Percentiles rank a stretch among this genome's conserved stretches.
Conservation (phyloP, 2,113 vertebrate species). For the Coregonus clupeaformis region DNA sequence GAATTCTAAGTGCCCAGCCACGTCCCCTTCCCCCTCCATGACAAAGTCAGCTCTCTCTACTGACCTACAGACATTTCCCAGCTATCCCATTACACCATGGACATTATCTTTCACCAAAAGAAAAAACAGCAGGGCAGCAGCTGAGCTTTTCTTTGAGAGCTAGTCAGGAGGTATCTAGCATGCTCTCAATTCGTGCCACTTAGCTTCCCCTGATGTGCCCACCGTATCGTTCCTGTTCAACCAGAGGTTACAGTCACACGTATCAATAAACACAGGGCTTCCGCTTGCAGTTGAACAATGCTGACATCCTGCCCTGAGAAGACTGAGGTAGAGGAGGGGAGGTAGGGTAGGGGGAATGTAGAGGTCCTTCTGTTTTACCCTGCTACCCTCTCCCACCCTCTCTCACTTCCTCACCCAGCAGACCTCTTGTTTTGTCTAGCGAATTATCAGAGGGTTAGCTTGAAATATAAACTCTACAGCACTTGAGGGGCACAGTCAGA, state of each 20-base stretch:
- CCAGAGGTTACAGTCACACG: background rate
- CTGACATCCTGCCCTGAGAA: background rate
- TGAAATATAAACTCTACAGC: conserved; percentile 51
- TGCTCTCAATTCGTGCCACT: background rate
- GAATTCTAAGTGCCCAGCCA: too few species aligned
- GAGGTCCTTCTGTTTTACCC: background rate
- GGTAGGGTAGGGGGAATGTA: background rate
- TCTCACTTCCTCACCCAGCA: conserved; percentile 42
- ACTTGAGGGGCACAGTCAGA: conserved; percentile 56
- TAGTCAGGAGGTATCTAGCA: background rate
- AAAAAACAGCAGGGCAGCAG: background rate
- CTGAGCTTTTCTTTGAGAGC: background rate
- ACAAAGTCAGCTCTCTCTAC: background rate
- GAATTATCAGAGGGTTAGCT: conserved; percentile 42
- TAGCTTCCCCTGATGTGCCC: background rate
- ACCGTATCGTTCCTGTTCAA: background rate
- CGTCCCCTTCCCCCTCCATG: background rate
- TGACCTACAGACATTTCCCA: background rate
- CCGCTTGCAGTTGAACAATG: background rate
- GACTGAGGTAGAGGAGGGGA: background rate
- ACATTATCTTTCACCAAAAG: background rate
- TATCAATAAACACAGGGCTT: background rate
- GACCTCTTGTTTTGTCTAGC: conserved; percentile 54
- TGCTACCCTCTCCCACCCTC: background rate
- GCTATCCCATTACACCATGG: background rate